A percentile compares a stretch with the other conserved stretches of the same genome.
Evolutionary conservation across 1,140 invertebrate species (phyloP).

Genomic region (Theocolax elegans): DNA sequence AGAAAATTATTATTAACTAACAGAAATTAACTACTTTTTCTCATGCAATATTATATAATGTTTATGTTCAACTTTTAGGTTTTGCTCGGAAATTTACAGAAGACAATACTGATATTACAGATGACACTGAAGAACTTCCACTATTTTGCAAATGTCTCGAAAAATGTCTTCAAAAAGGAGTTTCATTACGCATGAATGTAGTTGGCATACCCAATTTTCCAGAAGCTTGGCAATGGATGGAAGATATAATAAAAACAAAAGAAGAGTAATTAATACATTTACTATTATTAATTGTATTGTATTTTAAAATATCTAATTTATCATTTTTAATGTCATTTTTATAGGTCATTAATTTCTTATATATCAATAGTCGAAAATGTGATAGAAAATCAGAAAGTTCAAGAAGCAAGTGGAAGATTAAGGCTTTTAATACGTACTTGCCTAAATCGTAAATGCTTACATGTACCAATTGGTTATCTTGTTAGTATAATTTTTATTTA

Average conservation of each 20-base stretch:
- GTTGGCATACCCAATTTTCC: conserved; percentile 60
- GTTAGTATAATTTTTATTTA: conserved; percentile 54
- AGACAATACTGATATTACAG: conserved; percentile 55
- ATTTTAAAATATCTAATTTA: conserved; percentile 9
- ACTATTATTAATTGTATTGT: not conserved
- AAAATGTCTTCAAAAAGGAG: conserved; percentile 66
- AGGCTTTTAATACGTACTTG: conserved; percentile 70
- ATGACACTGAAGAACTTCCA: conserved; percentile 59
- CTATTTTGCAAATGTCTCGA: conserved; percentile 66
- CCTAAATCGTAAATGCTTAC: conserved; percentile 69
- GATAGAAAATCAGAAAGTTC: conserved; percentile 61
- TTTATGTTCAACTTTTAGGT: conserved; percentile 52
- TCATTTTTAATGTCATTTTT: conserved; percentile 36
- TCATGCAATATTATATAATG: no score
- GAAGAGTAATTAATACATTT: conserved; percentile 48
- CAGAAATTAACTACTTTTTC: no score
- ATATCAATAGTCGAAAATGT: conserved; percentile 63
- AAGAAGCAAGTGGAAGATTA: conserved; percentile 66
- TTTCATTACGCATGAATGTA: conserved; percentile 54
- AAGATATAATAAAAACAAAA: conserved; percentile 59
- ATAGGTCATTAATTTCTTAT: conserved; percentile 58
- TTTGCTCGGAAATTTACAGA: conserved; percentile 64
- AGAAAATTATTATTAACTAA: not conserved
- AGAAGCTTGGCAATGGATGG: conserved; percentile 68
- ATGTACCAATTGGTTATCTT: conserved; percentile 68